Evolutionary conservation across 1,140 invertebrate genomes (phyloP).

Genomic region (Bombyx mandarina): DNA sequence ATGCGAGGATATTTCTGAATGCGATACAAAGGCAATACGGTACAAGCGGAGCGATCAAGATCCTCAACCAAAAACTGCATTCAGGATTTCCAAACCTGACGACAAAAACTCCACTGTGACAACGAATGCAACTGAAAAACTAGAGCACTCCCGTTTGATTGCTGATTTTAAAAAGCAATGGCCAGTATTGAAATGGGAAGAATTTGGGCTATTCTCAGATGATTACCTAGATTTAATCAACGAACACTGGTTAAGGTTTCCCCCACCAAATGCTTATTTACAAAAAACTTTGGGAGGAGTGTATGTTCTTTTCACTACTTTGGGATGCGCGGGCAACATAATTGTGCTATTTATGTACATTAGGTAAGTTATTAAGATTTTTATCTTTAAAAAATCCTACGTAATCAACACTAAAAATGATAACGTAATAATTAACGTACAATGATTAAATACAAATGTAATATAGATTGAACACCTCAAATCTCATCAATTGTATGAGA

Average conservation of each 20-base stretch:
- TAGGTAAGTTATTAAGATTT: conserved; percentile 66
- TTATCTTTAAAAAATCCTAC: background rate
- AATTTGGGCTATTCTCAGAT: conserved; percentile 68
- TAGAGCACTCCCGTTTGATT: conserved; percentile 24
- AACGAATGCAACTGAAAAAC: too few relatives aligned
- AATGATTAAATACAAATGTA: too few relatives aligned
- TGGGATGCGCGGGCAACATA: conserved; percentile 76
- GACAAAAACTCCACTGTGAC: too few relatives aligned
- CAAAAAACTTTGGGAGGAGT: conserved; percentile 73
- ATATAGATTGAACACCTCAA: too few relatives aligned
- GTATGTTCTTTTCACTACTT: conserved; percentile 73
- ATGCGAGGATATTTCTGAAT: conserved; percentile 2
- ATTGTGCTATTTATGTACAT: conserved; percentile 77
- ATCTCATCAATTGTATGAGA: too few relatives aligned
- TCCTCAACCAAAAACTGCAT: too few relatives aligned
- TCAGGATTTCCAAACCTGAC: too few relatives aligned
- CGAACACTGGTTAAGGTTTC: conserved; percentile 77
- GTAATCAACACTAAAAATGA: too few relatives aligned
- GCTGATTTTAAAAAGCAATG: conserved; percentile 55
- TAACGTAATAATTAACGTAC: too few relatives aligned
- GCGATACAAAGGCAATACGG: background rate
- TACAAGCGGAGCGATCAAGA: too few relatives aligned
- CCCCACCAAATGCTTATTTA: conserved; percentile 65
- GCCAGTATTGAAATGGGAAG: conserved; percentile 67
- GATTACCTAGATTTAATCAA: conserved; percentile 75